Evolutionary conservation across 2,797 vertebrate species (phyloP), one percentile per base, ranked within the genome.

Genomic region (Myotis planiceps): DNA sequence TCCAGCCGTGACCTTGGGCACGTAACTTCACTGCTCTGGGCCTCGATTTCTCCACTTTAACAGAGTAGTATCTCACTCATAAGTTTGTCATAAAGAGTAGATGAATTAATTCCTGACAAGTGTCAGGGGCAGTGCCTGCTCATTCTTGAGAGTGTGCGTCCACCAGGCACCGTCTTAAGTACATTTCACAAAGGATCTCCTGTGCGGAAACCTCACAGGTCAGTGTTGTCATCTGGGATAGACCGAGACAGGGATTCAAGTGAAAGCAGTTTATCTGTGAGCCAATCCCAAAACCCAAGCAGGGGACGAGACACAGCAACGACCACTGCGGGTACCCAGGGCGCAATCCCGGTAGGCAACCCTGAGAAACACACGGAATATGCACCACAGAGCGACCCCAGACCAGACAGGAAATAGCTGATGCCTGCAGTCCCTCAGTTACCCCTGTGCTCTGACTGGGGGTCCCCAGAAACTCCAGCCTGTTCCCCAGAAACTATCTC

Each of bases 41-140:
- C 58, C 83, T 87, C 60, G 32, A 15, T 34, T 72, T 53, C 79
- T 84, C 86, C 75, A 27, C 42, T 94, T 89, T 74, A 69, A 87
- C 79, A 27, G 15, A 23, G 29, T 0, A 5, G 34, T 2, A 1
- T 68, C 55, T 88, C 18, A 2, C 58, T 32, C 9, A 10, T 7
- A 75, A 58, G 25, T 29, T 45, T 75, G 23, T 58, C 18, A 0
- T 6, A 60, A 39, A 42, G 25, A 65, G 0, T 2, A 29, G 32
- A 25, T 23, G 32, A 69, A n/a, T 25, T 32, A 1, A 25, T 29
- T 76, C 55, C 15, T 39, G 2, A 39, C 6, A 27, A n/a, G 29
- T 0, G 9, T 0, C 5, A 18, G n/a, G 15, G 37, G 10, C 18
- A 18, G 49, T 4, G 34, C 74, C 88, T 55, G 42, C 29, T 34